Percentiles rank a stretch among this genome's conserved stretches.
phyloP scores from a whole-genome alignment of 2,888 invertebrate species.

The Rhaphigaster nebulosa region DNA sequence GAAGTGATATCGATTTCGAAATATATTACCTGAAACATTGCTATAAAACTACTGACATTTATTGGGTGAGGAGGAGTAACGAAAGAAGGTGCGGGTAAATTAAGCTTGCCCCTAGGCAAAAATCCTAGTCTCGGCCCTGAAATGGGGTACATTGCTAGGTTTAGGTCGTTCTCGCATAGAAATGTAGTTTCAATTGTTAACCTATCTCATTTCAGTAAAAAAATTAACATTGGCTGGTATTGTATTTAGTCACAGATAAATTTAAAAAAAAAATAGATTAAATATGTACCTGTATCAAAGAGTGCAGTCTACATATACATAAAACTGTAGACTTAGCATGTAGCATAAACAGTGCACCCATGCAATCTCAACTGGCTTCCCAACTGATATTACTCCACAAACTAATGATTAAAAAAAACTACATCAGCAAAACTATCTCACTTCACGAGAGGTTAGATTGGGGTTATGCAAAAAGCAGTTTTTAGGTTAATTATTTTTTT shows the following conservation, averaged over 20 bases:
- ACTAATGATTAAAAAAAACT: background rate
- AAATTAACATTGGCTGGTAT: background rate
- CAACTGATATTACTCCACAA: background rate
- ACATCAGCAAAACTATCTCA: background rate
- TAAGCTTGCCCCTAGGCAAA: no score
- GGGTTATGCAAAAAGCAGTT: background rate
- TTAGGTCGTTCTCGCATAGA: background rate
- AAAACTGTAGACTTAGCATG: background rate
- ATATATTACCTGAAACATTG: no score
- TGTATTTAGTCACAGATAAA: background rate
- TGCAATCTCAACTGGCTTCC: background rate
- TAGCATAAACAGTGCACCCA: background rate
- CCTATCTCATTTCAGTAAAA: background rate
- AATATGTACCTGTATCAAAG: conserved; percentile 1
- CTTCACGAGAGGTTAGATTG: background rate
- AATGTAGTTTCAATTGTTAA: background rate
- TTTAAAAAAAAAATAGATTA: background rate
- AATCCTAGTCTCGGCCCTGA: no score
- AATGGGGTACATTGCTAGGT: background rate
- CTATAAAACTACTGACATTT: no score
- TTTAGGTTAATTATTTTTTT: background rate
- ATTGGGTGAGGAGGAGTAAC: no score
- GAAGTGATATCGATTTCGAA: no score
- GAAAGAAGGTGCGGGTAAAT: no score
- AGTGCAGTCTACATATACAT: background rate